Percentiles rank a stretch among this genome's conserved stretches.
phyloP scores from a whole-genome alignment of 1,140 invertebrate species.

The Telenomus remus region DNA sequence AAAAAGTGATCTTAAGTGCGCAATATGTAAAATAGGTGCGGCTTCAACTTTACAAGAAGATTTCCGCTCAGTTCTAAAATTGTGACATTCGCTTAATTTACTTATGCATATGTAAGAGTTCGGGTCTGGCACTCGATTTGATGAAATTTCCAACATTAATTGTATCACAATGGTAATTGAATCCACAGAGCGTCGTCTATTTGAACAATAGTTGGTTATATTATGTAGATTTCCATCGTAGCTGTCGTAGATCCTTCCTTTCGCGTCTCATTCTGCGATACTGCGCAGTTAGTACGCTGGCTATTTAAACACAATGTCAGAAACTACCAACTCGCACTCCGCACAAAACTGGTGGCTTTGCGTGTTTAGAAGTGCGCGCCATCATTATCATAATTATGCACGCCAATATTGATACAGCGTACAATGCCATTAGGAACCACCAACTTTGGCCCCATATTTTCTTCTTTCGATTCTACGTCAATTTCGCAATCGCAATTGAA shows the following conservation, averaged over 20 bases:
- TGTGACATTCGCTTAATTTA: slow-evolving; percentile 69
- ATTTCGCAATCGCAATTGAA: no score
- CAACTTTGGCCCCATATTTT: no score
- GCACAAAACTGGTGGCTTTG: slow-evolving; percentile 65
- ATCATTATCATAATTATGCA: slow-evolving; percentile 73
- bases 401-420: slow-evolving; percentile 56
- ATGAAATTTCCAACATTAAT: slow-evolving; percentile 77
- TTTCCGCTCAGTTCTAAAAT: slow-evolving; percentile 60
- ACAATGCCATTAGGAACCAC: no score
- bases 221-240: slow-evolving; percentile 76
- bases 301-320: slow-evolving; percentile 76
- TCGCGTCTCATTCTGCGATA: slow-evolving; percentile 47
- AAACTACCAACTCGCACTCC: slow-evolving; percentile 69
- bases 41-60: slow-evolving; percentile 51
- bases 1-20: slow-evolving; percentile 9
- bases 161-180: slow-evolving; percentile 77
- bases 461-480: no score
- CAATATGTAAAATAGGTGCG: slow-evolving; percentile 35
- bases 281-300: slow-evolving; percentile 59
- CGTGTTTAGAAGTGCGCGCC: slow-evolving; percentile 61
- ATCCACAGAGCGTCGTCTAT: slow-evolving; percentile 75
- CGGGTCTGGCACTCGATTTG: slow-evolving; percentile 73
- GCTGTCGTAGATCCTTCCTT: slow-evolving; percentile 62
- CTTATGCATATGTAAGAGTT: slow-evolving; percentile 75
- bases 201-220: slow-evolving; percentile 77